A percentile compares a stretch with the other conserved stretches of the same genome.
Evolutionary conservation across 1,140 invertebrate genomes (phyloP).

Genomic region (Lepidurus couesii): DNA sequence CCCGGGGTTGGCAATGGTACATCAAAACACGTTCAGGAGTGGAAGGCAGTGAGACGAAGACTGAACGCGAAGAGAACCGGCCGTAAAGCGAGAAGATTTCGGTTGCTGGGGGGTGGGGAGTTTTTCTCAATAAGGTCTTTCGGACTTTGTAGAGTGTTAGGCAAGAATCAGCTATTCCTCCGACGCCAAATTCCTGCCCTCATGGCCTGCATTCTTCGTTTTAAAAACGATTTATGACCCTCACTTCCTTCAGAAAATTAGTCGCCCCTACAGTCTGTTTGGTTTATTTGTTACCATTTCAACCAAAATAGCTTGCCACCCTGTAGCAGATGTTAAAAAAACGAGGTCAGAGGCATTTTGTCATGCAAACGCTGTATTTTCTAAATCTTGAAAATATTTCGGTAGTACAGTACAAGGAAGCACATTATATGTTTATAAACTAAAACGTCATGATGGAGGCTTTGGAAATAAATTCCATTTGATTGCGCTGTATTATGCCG

Average conservation of each 20-base stretch:
- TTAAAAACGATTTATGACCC: background rate
- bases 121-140: background rate
- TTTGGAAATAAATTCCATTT: background rate
- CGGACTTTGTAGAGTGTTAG: background rate
- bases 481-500: constrained; percentile 20
- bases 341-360: background rate
- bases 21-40: background rate
- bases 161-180: background rate
- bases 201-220: background rate
- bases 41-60: constrained; percentile 10
- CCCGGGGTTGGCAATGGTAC: background rate
- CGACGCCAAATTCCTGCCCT: background rate
- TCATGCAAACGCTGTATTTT: background rate
- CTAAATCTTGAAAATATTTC: background rate
- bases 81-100: background rate
- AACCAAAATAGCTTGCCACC: background rate
- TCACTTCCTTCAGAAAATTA: background rate
- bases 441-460: background rate
- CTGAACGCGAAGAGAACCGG: background rate
- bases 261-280: background rate
- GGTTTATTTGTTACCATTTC: background rate
- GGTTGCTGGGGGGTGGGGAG: background rate
- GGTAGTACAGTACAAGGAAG: background rate
- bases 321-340: background rate
- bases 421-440: background rate